phyloP scores from a whole-genome alignment of 2,113 vertebrate genomes.

The Chionis minor region DNA sequence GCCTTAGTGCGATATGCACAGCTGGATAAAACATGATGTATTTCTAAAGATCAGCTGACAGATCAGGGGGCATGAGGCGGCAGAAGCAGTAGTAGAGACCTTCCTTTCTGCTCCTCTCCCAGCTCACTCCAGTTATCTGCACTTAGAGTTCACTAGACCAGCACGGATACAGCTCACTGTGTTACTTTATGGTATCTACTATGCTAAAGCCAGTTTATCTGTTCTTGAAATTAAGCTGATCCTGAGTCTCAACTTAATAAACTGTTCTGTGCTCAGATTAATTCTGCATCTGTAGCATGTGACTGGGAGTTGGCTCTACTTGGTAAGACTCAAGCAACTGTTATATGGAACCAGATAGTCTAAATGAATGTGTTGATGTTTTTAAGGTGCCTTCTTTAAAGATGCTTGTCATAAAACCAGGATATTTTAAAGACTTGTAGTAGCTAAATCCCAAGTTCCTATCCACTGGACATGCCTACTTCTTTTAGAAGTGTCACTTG shows the following conservation, averaged over 20 bases:
- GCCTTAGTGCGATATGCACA: not conserved
- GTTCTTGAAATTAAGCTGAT: not conserved
- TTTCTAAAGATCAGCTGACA: not conserved
- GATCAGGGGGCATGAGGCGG: fast-evolving
- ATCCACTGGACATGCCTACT: not conserved
- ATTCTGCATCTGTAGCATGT: not conserved
- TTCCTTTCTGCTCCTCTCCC: not conserved
- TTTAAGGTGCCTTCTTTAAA: not conserved
- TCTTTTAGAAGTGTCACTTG: not conserved
- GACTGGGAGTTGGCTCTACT: not conserved
- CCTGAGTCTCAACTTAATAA: not conserved
- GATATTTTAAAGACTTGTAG: not conserved
- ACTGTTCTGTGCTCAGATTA: not conserved
- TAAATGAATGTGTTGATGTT: not conserved
- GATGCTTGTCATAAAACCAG: not conserved
- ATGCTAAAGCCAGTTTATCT: not conserved
- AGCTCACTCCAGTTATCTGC: fast-evolving
- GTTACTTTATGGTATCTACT: not conserved
- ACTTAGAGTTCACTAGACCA: not conserved
- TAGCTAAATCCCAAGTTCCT: not conserved
- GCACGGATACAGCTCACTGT: fast-evolving
- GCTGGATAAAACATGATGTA: not conserved
- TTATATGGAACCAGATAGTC: not conserved
- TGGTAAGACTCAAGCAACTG: not conserved
- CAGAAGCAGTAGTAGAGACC: not conserved